phyloP scores from a whole-genome alignment of 2,797 vertebrate genomes.

The Knipowitschia caucasica region DNA sequence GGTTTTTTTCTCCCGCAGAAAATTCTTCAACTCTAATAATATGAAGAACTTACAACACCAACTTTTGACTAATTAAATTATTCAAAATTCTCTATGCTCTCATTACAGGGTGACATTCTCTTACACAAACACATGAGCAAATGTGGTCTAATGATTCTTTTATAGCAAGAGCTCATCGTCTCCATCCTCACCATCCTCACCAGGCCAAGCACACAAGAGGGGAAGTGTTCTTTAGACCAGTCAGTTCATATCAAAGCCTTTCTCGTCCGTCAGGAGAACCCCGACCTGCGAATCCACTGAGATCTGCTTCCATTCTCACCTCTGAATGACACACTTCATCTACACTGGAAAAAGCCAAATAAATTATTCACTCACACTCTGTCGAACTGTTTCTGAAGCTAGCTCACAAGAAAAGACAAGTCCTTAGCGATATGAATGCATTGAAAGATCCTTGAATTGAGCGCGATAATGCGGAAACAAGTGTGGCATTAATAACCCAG shows the following conservation, averaged over 20 bases:
- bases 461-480: constrained; percentile 43
- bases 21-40: too few species aligned
- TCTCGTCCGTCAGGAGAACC: constrained; percentile 33
- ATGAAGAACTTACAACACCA: constrained; percentile 27
- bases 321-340: constrained; percentile 50
- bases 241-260: constrained; percentile 13
- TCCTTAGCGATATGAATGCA: constrained; percentile 35
- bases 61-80: constrained; percentile 42
- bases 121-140: constrained; percentile 11
- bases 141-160: constrained; percentile 19
- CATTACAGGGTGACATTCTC: constrained; percentile 35
- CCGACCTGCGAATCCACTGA: constrained; percentile 32
- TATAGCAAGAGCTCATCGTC: constrained; percentile 18
- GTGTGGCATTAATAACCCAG: constrained; percentile 52
- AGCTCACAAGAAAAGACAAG: constrained; percentile 22
- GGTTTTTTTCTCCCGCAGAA: constrained; percentile 7
- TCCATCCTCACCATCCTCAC: constrained; percentile 16
- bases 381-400: constrained; percentile 33
- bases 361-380: constrained; percentile 52
- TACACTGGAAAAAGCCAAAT: constrained; percentile 38
- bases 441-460: constrained; percentile 30
- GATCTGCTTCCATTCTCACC: constrained; percentile 54
- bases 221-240: constrained; percentile 19
- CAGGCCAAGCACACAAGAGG: constrained; percentile 18
- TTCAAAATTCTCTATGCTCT: constrained; percentile 60